These are phyloP conservation scores for Macrosiphum euphorbiae DNA, from an alignment of 2,888 invertebrate species.

Conservation along the genomic window DNA sequence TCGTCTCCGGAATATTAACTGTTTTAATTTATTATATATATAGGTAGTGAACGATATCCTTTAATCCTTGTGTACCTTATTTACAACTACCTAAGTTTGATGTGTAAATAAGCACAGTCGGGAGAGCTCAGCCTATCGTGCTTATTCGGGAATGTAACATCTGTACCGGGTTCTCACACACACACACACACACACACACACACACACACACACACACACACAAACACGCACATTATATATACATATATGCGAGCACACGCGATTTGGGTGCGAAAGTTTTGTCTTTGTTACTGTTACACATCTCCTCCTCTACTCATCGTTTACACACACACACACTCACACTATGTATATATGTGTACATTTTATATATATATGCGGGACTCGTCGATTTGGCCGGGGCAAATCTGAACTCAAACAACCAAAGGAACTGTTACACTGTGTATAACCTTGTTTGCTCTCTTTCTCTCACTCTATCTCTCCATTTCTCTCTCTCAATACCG, in stretches of 20 bases:
- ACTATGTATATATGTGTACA: not conserved
- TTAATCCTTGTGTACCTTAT: not conserved
- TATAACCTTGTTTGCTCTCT: slow-evolving; percentile 42
- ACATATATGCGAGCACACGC: not conserved
- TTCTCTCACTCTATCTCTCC: not conserved
- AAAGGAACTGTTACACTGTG: slow-evolving; percentile 45
- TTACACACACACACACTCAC: not conserved
- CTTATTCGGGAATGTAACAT: not conserved
- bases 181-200: not conserved
- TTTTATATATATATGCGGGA: slow-evolving; percentile 37
- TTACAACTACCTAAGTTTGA: not conserved
- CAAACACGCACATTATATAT: not conserved
- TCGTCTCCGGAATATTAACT: not conserved
- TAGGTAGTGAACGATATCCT: not conserved
- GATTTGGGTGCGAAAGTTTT: slow-evolving; percentile 45
- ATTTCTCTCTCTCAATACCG: not conserved
- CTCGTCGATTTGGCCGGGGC: not conserved
- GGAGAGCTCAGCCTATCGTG: not conserved
- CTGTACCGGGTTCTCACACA: not conserved
- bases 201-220: slow-evolving; percentile 11
- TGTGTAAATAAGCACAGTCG: not conserved
- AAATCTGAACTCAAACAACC: slow-evolving; percentile 60
- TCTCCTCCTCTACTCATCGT: not conserved
- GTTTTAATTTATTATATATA: not conserved
- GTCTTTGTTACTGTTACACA: slow-evolving; percentile 32